Evolutionary conservation across 2,113 vertebrate species (phyloP), one percentile per base, ranked within the genome.

Genomic region (Leptosomus discolor): DNA sequence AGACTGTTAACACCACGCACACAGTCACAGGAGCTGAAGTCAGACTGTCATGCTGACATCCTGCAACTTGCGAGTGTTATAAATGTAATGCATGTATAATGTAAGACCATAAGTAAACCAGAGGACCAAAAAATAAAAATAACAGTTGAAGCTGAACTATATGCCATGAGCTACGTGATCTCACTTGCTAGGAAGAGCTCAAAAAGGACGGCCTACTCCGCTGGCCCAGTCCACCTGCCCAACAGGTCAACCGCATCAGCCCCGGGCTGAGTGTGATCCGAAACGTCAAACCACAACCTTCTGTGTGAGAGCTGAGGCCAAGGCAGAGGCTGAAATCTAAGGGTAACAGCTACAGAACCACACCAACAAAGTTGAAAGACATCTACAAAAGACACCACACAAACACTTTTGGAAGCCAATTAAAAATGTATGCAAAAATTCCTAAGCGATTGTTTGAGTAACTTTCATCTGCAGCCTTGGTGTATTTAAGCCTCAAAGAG

Each of bases 231-330:
- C 85, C 82, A 18, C 24, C 32, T 24, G 43, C 91, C 78, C 22
- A 32, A 21, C 53, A 68, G 64, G 43, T 41, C 37, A 87, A 39
- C 6, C 4, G 0, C 60, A 58, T 7, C 22, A 34, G 37, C 23
- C 27, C 15, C 0, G 0, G 43, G 50, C 54, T 48, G 45, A n/a
- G 27, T 9, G 4, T 1, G 0, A 6, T 7, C 45, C 8, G 9
- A 61, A 80, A 73, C 4, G 3, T 15, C 22, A 5, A 82, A 85
- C 32, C 29, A n/a, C 85, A 84, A 45, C 89, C 76, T 54, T 73
- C 68, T 63, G 63, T 67, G 77, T 45, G 46, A 64, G n/a, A 53
- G 56, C 74, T 53, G 61, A 3, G 5, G 48, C 69, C 68, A 27
- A 11, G 37, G 36, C 45, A 77, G 34, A 65, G 30, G 26, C 30